Evolutionary conservation across 2,888 invertebrate genomes (phyloP), one percentile per base, ranked within the genome.

Genomic region (Calameuta idolon): DNA sequence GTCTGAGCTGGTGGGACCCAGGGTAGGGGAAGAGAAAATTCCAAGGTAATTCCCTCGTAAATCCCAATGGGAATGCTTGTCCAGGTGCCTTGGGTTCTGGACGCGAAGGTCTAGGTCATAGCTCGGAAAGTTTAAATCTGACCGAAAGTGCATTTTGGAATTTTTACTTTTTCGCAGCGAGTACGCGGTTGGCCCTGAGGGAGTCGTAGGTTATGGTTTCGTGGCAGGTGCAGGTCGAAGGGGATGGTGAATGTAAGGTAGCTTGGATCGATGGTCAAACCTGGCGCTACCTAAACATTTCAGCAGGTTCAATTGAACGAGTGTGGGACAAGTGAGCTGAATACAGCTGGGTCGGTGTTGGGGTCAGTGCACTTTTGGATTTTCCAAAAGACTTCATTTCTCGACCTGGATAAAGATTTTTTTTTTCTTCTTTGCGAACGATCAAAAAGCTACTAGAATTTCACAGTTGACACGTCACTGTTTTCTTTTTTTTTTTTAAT

Each of bases 241-340:
- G 40, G 77, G 69, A 4, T 12, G 37, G 31, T 12, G 31, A 34
- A 74, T 31, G 69, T 73, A 77, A 73, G 40, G 15, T 9, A 40
- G 68, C 34, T 69, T 11, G 75, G 76, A 79, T 84, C 83, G 81
- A 83, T 81, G 35, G 37, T 37, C 37, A 80, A 81, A 81, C 81
- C 77, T 82, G 76, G 82, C 74, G 37, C 85, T 69, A 23, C 74
- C 74, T 79, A 77, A 84, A 81, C 79, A 81, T 80, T 83, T 78
- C 34, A 79, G 35, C 33, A 75, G 55, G 55, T 55, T 23, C 23
- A 55, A 23, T 55, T 15, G 9, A 55, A 55, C 0, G 55, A 55
- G 55, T 9, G 55, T 55, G 23, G 55, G 23, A 23, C 55, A 23
- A 55, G 23, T 55, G 23, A 23, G 55, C 23, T 0, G 37, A 37